Percentiles rank a stretch among this genome's conserved stretches.
phyloP scores from a whole-genome alignment of 2,888 invertebrate species.

The Microplitis manilae region DNA sequence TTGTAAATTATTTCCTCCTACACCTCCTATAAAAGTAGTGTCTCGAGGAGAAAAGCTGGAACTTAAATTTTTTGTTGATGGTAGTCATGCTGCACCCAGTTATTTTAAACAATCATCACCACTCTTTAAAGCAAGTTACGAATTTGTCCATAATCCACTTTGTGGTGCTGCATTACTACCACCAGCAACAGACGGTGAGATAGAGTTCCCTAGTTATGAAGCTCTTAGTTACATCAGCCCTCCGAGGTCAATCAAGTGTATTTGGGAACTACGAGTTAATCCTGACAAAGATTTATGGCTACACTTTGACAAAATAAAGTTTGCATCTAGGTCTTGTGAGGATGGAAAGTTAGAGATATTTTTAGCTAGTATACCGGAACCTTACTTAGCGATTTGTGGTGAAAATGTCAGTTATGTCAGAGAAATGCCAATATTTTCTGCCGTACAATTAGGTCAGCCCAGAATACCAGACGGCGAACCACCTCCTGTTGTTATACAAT shows the following conservation, averaged over 20 bases:
- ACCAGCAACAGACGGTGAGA: constrained; percentile 87
- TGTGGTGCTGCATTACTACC: constrained; percentile 88
- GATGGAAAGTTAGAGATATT: constrained; percentile 90
- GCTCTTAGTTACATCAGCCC: constrained; percentile 76
- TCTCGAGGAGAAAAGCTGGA: constrained; percentile 87
- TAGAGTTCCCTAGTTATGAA: constrained; percentile 89
- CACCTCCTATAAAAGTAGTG: constrained; percentile 79
- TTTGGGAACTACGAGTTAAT: constrained; percentile 87
- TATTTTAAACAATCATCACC: constrained; percentile 90
- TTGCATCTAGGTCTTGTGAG: constrained; percentile 87
- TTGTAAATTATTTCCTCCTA: constrained; percentile 76
- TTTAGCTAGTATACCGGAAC: constrained; percentile 80
- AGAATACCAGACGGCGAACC: constrained; percentile 73
- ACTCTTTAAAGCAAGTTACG: constrained; percentile 88
- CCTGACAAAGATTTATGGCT: constrained; percentile 89
- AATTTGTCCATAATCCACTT: constrained; percentile 90
- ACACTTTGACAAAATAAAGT: constrained; percentile 89
- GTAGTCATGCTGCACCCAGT: constrained; percentile 87
- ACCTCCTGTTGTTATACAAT: constrained; percentile 80
- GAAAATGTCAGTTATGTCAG: constrained; percentile 87
- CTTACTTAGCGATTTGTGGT: constrained; percentile 87
- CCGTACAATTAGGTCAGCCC: constrained; percentile 80
- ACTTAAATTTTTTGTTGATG: constrained; percentile 86
- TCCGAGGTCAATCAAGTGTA: constrained; percentile 76
- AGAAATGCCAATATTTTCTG: constrained; percentile 85